Evolutionary conservation across 2,797 vertebrate genomes (phyloP).

Genomic region (Coilia nasus): DNA sequence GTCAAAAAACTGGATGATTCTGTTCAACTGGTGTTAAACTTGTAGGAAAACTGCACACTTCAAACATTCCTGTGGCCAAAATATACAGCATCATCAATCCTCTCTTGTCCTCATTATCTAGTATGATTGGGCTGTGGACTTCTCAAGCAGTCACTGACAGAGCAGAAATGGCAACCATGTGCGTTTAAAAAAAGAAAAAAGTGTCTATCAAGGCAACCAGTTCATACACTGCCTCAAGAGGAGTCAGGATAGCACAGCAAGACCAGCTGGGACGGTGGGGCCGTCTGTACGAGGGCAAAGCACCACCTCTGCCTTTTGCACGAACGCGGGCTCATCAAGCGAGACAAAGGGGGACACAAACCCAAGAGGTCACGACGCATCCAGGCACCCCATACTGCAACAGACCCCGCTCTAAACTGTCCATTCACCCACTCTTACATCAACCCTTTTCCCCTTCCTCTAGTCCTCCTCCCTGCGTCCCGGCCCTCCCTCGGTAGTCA

Average conservation of each 20-base stretch:
- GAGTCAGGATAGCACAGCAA: background rate
- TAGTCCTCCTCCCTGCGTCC: background rate
- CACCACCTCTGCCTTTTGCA: background rate
- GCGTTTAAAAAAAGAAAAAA: background rate
- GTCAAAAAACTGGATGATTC: background rate
- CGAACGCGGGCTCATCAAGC: background rate
- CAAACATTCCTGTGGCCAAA: background rate
- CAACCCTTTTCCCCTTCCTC: background rate
- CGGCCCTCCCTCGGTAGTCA: slow-evolving; percentile 62
- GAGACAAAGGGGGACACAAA: background rate
- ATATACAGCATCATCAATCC: background rate
- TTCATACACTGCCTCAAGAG: background rate
- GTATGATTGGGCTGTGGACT: background rate
- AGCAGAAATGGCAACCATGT: slow-evolving; percentile 13
- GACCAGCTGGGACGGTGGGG: background rate
- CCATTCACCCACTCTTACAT: background rate
- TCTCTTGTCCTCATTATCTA: background rate
- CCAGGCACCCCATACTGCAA: background rate
- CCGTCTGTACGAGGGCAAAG: background rate
- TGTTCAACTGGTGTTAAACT: background rate
- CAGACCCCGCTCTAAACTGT: background rate
- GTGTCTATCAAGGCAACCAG: slow-evolving; percentile 3
- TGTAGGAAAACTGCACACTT: background rate
- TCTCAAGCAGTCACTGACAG: slow-evolving; percentile 12
- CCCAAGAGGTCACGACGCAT: background rate